A percentile compares a stretch with the other conserved stretches of the same genome.
These are phyloP conservation scores for Sarcophaga variegata DNA, from an alignment of 2,888 invertebrate genomes.

Conservation along the genomic window DNA sequence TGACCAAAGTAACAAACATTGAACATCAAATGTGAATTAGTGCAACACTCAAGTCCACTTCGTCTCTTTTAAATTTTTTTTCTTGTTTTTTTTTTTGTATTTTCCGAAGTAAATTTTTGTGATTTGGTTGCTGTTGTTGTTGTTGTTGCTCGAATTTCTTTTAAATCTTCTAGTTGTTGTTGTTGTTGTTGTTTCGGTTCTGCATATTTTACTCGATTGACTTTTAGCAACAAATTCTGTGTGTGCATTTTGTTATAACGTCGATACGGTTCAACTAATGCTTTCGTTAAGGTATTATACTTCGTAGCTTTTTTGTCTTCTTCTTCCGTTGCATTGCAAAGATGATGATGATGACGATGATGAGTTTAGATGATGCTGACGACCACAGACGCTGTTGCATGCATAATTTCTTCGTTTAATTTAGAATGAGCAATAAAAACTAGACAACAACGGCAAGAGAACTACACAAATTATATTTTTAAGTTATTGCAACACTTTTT, in stretches of 20 bases:
- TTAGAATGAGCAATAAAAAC: constrained; percentile 44
- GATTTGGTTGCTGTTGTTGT: not conserved
- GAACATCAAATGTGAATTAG: constrained; percentile 77
- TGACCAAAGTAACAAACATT: constrained; percentile 74
- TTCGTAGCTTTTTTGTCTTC: constrained; percentile 1
- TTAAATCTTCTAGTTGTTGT: constrained; percentile 36
- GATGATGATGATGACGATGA: constrained; percentile 43
- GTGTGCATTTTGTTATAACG: constrained; percentile 31
- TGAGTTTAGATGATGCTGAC: constrained; percentile 47
- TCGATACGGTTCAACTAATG: constrained; percentile 67
- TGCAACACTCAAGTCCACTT: constrained; percentile 71
- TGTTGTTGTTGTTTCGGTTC: constrained; percentile 16
- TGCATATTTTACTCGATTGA: constrained; percentile 69
- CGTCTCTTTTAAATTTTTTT: constrained; percentile 41
- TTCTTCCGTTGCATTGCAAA: not conserved
- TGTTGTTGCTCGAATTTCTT: constrained; percentile 40
- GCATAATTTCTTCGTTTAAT: constrained; percentile 69
- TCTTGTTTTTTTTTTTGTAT: constrained; percentile 13
- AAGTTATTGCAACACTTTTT: constrained; percentile 65
- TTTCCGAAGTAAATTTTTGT: not conserved
- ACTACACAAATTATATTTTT: constrained; percentile 68
- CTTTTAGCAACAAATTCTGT: constrained; percentile 61
- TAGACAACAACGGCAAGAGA: not conserved
- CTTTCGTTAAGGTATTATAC: constrained; percentile 65
- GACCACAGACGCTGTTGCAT: constrained; percentile 70